phyloP scores from a whole-genome alignment of 2,113 vertebrate species.

The Gopherus evgoodei region DNA sequence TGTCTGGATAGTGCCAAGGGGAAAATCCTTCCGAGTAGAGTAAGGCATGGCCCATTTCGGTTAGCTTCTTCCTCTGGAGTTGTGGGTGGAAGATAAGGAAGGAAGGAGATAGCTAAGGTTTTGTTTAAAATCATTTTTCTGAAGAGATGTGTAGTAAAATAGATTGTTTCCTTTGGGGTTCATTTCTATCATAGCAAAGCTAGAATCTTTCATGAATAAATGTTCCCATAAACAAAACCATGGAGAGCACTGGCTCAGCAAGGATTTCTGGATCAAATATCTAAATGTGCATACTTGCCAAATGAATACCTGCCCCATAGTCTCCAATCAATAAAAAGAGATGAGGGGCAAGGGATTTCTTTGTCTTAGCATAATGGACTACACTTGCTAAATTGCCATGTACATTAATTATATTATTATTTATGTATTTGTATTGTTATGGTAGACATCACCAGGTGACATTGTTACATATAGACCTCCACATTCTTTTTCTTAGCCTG shows the following conservation, averaged over 20 bases:
- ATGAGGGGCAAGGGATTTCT: slow-evolving; percentile 15
- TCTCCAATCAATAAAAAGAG: neutral
- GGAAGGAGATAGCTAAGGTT: slow-evolving; percentile 15
- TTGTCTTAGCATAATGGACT: slow-evolving; percentile 28
- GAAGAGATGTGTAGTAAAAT: slow-evolving; percentile 2
- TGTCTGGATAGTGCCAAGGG: slow-evolving; percentile 31
- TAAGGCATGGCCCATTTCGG: slow-evolving; percentile 43
- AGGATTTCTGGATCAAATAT: neutral
- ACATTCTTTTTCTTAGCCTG: neutral
- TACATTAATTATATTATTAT: neutral
- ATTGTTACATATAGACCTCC: neutral
- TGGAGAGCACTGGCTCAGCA: neutral
- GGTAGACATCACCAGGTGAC: neutral
- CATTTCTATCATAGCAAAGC: neutral
- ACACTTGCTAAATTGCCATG: slow-evolving; percentile 7
- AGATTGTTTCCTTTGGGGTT: neutral
- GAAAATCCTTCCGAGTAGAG: slow-evolving; percentile 44
- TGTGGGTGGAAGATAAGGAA: neutral
- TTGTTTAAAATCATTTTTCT: neutral
- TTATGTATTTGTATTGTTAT: slow-evolving; percentile 36
- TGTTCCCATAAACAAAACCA: neutral
- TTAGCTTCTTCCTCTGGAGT: slow-evolving; percentile 26
- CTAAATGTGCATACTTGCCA: neutral
- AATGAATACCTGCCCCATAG: slow-evolving; percentile 17
- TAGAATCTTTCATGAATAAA: neutral